phyloP scores from a whole-genome alignment of 2,797 vertebrate species.

The Acridotheres tristis region DNA sequence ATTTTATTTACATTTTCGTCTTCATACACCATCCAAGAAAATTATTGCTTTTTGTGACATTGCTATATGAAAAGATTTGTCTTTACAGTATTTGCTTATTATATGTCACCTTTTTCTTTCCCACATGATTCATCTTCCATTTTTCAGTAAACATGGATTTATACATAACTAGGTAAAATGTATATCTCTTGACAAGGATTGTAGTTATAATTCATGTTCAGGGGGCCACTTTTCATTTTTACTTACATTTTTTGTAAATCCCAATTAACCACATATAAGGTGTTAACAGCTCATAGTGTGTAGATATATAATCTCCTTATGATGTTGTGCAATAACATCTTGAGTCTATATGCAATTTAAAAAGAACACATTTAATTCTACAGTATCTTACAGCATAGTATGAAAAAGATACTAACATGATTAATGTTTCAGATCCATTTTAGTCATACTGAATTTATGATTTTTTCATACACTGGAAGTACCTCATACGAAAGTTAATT shows the following conservation, averaged over 20 bases:
- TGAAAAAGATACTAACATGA: not conserved
- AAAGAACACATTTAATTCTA: not conserved
- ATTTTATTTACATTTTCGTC: not conserved
- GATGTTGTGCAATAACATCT: not conserved
- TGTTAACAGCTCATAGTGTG: not conserved
- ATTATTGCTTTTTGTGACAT: not conserved
- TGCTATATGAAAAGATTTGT: not conserved
- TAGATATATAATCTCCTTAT: not conserved
- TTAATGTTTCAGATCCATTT: not conserved
- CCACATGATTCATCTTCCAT: not conserved
- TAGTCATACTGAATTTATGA: not conserved
- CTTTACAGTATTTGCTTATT: not conserved
- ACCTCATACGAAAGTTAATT: not conserved
- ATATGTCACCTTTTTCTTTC: not conserved
- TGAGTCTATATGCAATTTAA: not conserved
- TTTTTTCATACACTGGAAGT: not conserved
- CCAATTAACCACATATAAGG: not conserved
- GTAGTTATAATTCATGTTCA: not conserved
- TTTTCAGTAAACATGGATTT: not conserved
- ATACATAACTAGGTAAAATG: not conserved
- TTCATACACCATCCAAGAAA: not conserved
- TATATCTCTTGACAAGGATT: fast-evolving
- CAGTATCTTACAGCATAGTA: not conserved
- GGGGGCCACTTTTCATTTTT: not conserved
- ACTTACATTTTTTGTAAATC: not conserved